Evolutionary conservation across 2,113 vertebrate species (phyloP), one percentile per base, ranked within the genome.

Genomic region (Callipepla californica): DNA sequence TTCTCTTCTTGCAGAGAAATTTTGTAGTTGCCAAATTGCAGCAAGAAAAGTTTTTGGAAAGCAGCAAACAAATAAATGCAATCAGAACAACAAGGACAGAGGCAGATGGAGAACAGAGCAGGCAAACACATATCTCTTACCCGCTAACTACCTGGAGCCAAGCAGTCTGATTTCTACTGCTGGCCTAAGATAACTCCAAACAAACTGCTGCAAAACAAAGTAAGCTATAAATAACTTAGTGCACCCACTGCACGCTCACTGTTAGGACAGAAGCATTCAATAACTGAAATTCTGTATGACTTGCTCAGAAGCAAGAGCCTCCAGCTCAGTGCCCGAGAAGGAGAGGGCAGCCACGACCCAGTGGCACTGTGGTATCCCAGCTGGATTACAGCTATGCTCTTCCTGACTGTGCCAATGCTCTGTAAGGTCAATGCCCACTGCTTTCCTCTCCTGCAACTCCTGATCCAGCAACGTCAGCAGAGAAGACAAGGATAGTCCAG

Each of bases 251-350:
- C 40, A 55, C 38, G 3, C 18, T 11, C 36, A 25, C 16, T 11
- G 26, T 28, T 30, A 65, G 38, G 38, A 20, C 62, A 65, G 26
- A 20, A 13, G 40, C 38, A 32, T 30, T 42, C 40, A 20, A 9
- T 30, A 21, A 44, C 7, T 65, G 62, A 42, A 58, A 58, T 19
- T 26, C 82, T n/a, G 42, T 7, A 5, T 2, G 69, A 25, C 82
- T 9, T 38, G 78, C 32, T 48, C 28, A 14, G 90, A 63, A 44
- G 34, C 9, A 38, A 26, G 13, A 12, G 22, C 55, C 23, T 62
- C 34, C 22, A 32, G 66, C 48, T 12, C 47, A 2, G 55, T 0
- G 30, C 30, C 36, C 2, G 10, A 58, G 34, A 13, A 0, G 0
- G 42, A 1, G 47, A 86, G 51, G 32, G 9, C 23, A 68, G 74